Conservation (phyloP, 2,797 vertebrate genomes). For the Galagoides demidoff region DNA sequence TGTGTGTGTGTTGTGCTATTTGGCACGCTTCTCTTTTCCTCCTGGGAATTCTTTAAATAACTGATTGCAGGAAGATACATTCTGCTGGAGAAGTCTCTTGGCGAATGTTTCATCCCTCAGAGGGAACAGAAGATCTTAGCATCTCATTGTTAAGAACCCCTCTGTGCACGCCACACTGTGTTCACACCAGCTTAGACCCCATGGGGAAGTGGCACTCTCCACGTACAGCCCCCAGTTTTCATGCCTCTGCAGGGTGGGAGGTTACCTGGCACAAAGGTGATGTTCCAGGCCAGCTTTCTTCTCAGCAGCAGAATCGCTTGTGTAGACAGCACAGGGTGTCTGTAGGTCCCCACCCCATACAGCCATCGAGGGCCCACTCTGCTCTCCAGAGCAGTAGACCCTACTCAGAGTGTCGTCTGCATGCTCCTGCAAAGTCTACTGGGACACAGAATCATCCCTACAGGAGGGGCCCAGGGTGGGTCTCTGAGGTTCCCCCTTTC, state of each 20-base stretch:
- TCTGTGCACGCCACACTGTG: neutral
- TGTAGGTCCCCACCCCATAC: fast-evolving
- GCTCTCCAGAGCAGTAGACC: neutral
- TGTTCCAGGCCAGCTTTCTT: neutral
- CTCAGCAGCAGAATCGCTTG: neutral
- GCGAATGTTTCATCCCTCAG: neutral
- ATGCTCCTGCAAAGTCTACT: fast-evolving
- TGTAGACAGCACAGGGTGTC: too few relatives aligned
- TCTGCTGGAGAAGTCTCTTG: neutral
- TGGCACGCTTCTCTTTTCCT: neutral
- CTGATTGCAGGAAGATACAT: neutral
- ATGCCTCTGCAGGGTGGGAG: too few relatives aligned
- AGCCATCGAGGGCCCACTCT: neutral
- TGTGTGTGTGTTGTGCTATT: too few relatives aligned
- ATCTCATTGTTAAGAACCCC: neutral
- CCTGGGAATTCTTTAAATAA: neutral
- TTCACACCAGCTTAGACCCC: too few relatives aligned
- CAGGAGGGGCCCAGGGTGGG: fast-evolving
- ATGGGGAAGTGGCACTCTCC: too few relatives aligned
- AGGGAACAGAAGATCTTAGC: neutral
- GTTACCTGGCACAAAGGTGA: too few relatives aligned
- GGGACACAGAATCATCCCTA: neutral
- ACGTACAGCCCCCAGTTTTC: fast-evolving
- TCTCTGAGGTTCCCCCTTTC: neutral
- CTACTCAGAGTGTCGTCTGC: fast-evolving